Base-by-base conservation (phyloP, 2,888 invertebrate genomes). In the Geotrupes spiniger region DNA sequence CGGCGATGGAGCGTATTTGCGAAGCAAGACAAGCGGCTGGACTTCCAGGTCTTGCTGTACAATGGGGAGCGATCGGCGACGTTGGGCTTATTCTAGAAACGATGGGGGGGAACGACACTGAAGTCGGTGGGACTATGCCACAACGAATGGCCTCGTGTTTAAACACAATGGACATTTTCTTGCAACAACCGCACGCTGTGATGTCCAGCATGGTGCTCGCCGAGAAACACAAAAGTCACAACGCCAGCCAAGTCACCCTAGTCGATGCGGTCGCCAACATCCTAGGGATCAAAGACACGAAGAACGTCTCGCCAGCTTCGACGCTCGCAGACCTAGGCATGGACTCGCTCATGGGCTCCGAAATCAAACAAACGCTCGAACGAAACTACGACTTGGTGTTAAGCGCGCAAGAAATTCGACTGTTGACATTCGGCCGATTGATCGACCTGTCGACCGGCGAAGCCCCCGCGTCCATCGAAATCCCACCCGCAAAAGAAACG, bases 11-110 rank as follows among this genome's bases (percentile, higher is more conserved):
- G 76, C 83, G 98, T 54, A 84, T 97, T 54, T 89, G 89, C 70
- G 97, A 95, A 76, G 82, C 80, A 51, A 83, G 95, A 46, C 88
- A 86, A 74, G 80, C 78, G 29, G 87, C 84, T 63, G 93, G 94
- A 36, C 79, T 94, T 58, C 94, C 95, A 16, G 97, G 82, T 33
- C 64, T 69, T 40, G 94, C 97, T 31, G 91, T 99, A 62, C 98
- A 99, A 74, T 99, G 98, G 98, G 99, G 99, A 58, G 98, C 97
- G 51, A 91, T 99, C 65, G 98, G 96, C 48, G 98, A 99, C 72
- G 96, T 96, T 31, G 98, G 98, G 42, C 80, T 98, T 46, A 83
- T 98, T 51, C 75, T 91, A 65, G 93, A 95, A 64, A 88, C 85
- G 37, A 88, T 95, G 83, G 90, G 92, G 37, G 85, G 81, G 57